Evolutionary conservation across 2,888 invertebrate genomes (phyloP), one percentile per base, ranked within the genome.

Genomic region (Incurvaria masculella): DNA sequence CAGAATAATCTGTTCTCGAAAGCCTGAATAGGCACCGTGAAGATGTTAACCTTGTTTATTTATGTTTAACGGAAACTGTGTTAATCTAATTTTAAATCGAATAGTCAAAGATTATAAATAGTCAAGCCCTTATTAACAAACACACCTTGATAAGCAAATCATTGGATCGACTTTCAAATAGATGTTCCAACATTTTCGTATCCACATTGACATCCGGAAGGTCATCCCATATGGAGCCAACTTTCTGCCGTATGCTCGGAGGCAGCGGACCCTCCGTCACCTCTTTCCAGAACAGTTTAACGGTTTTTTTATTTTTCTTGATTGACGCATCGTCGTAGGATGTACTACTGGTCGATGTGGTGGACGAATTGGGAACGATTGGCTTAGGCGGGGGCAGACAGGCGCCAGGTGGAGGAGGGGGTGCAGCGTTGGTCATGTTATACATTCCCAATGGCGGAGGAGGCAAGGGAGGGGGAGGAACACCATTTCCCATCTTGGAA

Each of bases 271-370:
- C 87, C 55, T 92, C 93, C 56, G 91, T 84, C 6, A 94, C 91
- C 71, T 98, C 96, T 64, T 92, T 92, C 99, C 99, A 99, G 69
- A 99, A 99, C 46, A 99, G 79, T 71, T 97, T 97, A 14, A 99
- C 91, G 20, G 98, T 98, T 68, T 97, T 95, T 73, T 97, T 97
- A 63, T 88, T 94, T 65, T 94, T 94, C 65, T 87, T 89, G 39
- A 85, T 81, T 52, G 79, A 67, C 62, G 74, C 62, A 60, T 79
- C 70, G 40, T 57, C 54, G 23, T 56, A 16, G 69, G 67, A n/a
- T 63, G 50, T 4, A 66, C 63, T n/a, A 66, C 59, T 1, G n/a
- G n/a, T n/a, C 66, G 65, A 46, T 79, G 33, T 79, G 46, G 69
- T 71, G 14, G 71, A 65, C 23, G 51, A 2, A 64, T 60, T 51